These are phyloP conservation scores for Tenodera sinensis DNA, from an alignment of 2,888 invertebrate species.

Conservation along the genomic window DNA sequence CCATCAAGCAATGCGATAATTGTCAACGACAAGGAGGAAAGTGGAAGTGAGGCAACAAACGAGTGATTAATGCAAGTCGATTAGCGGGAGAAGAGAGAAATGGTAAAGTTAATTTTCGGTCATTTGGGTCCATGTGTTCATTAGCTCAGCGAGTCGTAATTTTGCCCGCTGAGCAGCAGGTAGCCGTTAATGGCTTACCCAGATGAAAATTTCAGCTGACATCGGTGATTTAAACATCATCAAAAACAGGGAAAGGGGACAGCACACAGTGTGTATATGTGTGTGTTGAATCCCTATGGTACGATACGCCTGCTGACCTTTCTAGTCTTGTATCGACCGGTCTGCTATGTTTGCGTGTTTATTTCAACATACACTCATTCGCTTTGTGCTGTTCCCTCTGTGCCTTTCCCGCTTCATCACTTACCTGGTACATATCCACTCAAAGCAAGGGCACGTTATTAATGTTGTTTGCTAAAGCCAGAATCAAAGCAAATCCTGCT, in stretches of 20 bases:
- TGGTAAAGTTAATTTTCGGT: background rate
- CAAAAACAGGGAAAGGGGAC: background rate
- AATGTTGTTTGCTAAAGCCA: background rate
- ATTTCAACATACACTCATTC: background rate
- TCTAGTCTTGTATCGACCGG: background rate
- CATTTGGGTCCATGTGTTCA: background rate
- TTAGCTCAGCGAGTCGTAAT: background rate
- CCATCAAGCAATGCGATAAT: background rate
- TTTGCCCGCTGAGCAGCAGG: background rate
- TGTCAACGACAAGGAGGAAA: background rate
- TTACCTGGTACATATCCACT: background rate
- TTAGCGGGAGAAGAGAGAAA: background rate
- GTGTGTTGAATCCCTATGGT: background rate
- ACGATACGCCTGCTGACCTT: background rate
- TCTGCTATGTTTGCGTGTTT: background rate
- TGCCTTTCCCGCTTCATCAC: background rate
- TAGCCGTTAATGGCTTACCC: background rate
- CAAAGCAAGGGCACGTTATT: background rate
- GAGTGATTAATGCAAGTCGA: background rate
- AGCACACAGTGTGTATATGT: no score
- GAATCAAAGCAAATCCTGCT: background rate
- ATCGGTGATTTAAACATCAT: background rate
- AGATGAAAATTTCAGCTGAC: background rate
- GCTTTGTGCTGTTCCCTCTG: background rate
- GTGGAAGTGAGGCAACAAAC: background rate